Evolutionary conservation across 2,113 vertebrate species (phyloP).

Genomic region (Anthoscopus minutus): DNA sequence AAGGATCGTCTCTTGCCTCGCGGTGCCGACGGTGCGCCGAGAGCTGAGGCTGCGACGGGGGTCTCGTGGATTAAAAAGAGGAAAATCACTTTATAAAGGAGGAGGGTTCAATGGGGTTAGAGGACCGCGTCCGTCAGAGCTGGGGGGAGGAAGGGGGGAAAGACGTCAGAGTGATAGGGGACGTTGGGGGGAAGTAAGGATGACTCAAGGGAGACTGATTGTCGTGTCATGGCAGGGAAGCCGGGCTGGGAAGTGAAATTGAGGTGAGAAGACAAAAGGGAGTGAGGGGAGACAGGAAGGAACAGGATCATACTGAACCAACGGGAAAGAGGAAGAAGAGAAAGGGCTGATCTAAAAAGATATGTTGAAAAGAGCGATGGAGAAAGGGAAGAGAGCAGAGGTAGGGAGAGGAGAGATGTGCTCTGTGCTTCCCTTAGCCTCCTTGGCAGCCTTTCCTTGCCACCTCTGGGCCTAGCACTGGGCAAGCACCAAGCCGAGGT

Average conservation of each 20-base stretch:
- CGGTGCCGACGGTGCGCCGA: background rate
- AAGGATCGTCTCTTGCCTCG: background rate
- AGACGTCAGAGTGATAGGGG: slow-evolving; percentile 71
- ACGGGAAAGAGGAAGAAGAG: background rate
- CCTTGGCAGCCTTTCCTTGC: background rate
- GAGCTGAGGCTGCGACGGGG: background rate
- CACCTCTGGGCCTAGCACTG: background rate
- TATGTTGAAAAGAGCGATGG: background rate
- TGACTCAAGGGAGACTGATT: slow-evolving; percentile 64
- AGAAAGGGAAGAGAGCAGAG: background rate
- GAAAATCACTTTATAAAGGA: slow-evolving; percentile 78
- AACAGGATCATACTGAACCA: background rate
- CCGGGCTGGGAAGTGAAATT: background rate
- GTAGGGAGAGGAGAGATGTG: background rate
- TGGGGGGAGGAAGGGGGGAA: slow-evolving; percentile 45
- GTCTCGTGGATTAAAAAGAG: slow-evolving; percentile 33
- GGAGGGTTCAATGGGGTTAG: slow-evolving; percentile 49
- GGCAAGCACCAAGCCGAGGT: background rate
- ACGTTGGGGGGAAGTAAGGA: slow-evolving; percentile 29
- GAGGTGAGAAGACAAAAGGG: background rate
- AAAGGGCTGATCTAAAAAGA: background rate
- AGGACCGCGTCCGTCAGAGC: slow-evolving; percentile 75
- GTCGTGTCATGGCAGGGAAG: background rate
- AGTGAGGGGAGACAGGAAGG: background rate
- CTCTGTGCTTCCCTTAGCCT: background rate